Evolutionary conservation across 2,797 vertebrate genomes (phyloP), one percentile per base, ranked within the genome.

Genomic region (Pterois miles): DNA sequence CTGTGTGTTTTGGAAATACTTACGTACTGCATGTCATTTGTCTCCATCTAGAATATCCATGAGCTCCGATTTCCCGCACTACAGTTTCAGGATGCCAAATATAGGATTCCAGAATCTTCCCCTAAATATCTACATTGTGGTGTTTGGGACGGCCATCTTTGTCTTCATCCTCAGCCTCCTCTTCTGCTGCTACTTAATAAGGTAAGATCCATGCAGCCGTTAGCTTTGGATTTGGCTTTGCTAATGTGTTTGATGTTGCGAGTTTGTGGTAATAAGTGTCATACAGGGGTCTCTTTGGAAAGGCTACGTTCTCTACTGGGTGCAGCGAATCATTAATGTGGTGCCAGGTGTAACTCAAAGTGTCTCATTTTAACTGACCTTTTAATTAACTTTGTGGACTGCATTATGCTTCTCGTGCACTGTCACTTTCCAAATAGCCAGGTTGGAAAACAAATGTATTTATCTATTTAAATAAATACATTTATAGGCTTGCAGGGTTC

Each of bases 21-120:
- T 1, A 79, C 14, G 0, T 29, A 8, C 5, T 33, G 18, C 31
- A 23, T 83, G 33, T 66, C 11, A 5, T 87, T 29, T 90, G 8
- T 76, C 10, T 76, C 27, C 8, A 56, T 88, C 2, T 48, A 85
- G 96, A 97, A 94, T 94, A 96, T 97, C 97, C 96, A 99, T 99
- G 98, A 99, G 96, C 97, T 96, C 97, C 4, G 96, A 98, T 92
- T 98, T 98, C 92, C 97, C 97, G 83, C 97, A 98, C 94, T 97
- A 97, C 94, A 97, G 96, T 94, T 98, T 98, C 97, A 99, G 96
- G 94, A 99, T 99, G 98, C 98, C 98, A 90, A 99, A 99, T 94
- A 99, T 99, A 80, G 98, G 98, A 94, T 99, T 99, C 93, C 98
- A 99, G 95, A 99, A 99, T 91, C 96, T 99, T 90, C 98, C 98